phyloP scores from a whole-genome alignment of 1,140 invertebrate species.

The Leptopilina boulardi region DNA sequence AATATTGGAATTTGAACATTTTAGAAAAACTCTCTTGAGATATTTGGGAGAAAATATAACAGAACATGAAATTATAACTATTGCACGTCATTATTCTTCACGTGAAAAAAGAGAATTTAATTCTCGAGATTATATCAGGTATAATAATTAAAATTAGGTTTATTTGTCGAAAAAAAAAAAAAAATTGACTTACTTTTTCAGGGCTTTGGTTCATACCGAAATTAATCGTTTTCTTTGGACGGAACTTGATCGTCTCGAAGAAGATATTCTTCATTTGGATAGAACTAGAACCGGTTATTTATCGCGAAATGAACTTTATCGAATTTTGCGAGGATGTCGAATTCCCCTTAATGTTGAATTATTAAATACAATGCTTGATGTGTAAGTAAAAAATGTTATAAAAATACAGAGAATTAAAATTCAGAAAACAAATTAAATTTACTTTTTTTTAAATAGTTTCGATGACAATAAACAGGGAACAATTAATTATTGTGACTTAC shows the following conservation, averaged over 20 bases:
- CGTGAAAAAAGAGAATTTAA: conserved; percentile 66
- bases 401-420: conserved; percentile 33
- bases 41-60: conserved; percentile 81
- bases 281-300: conserved; percentile 77
- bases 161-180: not conserved
- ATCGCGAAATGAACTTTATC: conserved; percentile 76
- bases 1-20: conserved; percentile 75
- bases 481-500: conserved; percentile 78
- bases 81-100: conserved; percentile 80
- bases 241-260: conserved; percentile 80
- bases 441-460: conserved; percentile 66
- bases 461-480: conserved; percentile 78
- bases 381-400: conserved; percentile 78
- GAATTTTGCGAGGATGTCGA: conserved; percentile 79
- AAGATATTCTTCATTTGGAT: conserved; percentile 82
- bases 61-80: conserved; percentile 87
- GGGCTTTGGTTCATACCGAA: conserved; percentile 81
- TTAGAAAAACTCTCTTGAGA: conserved; percentile 78
- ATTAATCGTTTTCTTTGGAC: conserved; percentile 83
- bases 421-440: conserved; percentile 39
- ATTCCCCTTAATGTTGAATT: conserved; percentile 82
- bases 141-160: conserved; percentile 34
- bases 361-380: conserved; percentile 81
- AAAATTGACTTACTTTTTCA: too few species aligned
- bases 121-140: conserved; percentile 76